These are phyloP conservation scores for Antheraea yamamai DNA, from an alignment of 2,888 invertebrate species.

Conservation along the genomic window DNA sequence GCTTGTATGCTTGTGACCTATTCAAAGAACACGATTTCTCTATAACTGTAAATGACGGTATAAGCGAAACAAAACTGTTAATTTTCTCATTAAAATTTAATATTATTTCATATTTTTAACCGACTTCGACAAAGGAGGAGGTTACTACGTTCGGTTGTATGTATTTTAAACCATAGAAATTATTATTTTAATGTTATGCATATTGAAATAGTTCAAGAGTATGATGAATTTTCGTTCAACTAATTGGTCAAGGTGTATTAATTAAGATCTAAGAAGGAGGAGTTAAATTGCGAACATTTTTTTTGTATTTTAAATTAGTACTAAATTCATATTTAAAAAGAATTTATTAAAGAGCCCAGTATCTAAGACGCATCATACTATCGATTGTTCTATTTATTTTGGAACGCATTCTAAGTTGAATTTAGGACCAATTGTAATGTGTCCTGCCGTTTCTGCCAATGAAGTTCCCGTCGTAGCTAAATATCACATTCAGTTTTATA, in stretches of 20 bases:
- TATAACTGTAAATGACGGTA: neutral
- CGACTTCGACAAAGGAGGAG: too few species aligned
- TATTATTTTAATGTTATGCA: neutral
- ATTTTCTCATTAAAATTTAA: constrained; percentile 19
- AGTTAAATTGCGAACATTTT: too few species aligned
- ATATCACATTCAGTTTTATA: too few species aligned
- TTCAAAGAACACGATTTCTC: constrained; percentile 16
- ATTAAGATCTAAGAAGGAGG: too few species aligned
- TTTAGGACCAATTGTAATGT: neutral
- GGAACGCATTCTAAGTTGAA: neutral
- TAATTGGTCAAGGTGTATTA: neutral
- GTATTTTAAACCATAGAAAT: too few species aligned
- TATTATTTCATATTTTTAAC: neutral
- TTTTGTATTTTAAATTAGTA: too few species aligned
- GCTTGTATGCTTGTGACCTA: constrained; percentile 17
- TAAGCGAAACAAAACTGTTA: constrained; percentile 15
- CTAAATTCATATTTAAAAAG: too few species aligned
- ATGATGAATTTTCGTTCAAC: neutral
- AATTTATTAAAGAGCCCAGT: neutral
- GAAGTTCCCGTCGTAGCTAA: too few species aligned
- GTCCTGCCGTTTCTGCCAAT: too few species aligned
- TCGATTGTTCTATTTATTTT: neutral
- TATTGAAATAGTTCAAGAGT: neutral
- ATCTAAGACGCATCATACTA: neutral
- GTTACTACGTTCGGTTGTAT: too few species aligned